Evolutionary conservation across 92 coral and sea anemone species (phyloP).

Genomic region (Phenganax subtilis): DNA sequence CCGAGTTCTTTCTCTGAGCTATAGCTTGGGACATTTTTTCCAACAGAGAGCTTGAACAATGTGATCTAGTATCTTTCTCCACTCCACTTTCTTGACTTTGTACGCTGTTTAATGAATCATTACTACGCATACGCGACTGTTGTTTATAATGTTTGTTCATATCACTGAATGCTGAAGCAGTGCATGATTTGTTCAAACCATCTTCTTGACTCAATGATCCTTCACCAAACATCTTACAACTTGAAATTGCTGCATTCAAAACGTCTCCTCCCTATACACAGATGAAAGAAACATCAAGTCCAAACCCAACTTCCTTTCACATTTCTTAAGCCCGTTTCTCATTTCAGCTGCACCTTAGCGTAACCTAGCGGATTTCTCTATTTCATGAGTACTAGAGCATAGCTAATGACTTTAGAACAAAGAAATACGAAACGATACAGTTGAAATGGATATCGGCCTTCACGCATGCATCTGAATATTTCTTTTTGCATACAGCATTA

Average conservation of each 20-base stretch:
- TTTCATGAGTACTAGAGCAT: too few relatives aligned
- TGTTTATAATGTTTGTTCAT: slow-evolving; percentile 15
- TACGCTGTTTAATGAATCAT: slow-evolving; percentile 31
- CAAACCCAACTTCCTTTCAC: too few relatives aligned
- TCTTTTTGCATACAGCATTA: too few relatives aligned
- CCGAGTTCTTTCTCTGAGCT: slow-evolving; percentile 30
- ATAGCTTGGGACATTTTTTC: slow-evolving; percentile 37
- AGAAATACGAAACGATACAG: too few relatives aligned
- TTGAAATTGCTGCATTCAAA: slow-evolving; percentile 23
- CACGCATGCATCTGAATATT: too few relatives aligned
- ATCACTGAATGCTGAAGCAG: background rate
- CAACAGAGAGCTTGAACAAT: slow-evolving; percentile 24
- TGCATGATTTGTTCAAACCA: slow-evolving; percentile 13
- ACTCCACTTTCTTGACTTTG: slow-evolving; percentile 43
- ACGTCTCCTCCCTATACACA: slow-evolving; percentile 21
- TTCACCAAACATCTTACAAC: slow-evolving; percentile 36
- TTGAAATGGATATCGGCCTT: too few relatives aligned
- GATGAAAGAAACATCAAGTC: background rate
- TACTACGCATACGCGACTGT: slow-evolving; percentile 39
- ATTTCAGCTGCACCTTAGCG: too few relatives aligned
- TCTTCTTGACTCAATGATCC: slow-evolving; percentile 36
- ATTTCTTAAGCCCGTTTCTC: too few relatives aligned
- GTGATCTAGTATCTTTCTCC: slow-evolving; percentile 32
- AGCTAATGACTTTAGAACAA: too few relatives aligned
- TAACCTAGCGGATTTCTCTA: too few relatives aligned